Evolutionary conservation across 2,888 invertebrate species (phyloP), one percentile per base, ranked within the genome.

Genomic region (Erebia ligea): DNA sequence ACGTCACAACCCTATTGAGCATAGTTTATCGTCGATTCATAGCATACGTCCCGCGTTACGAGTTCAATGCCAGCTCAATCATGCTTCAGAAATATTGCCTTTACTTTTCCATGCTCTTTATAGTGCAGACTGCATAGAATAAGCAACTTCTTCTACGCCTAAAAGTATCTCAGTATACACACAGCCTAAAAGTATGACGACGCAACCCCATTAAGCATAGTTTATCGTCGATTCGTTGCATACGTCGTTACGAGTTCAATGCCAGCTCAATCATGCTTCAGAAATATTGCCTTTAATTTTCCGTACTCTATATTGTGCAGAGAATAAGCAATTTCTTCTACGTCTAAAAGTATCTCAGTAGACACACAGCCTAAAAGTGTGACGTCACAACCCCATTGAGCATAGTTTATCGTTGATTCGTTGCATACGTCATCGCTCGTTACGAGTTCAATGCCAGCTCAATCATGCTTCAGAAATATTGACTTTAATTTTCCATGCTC

Each of bases 371-470:
- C n/a, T 65, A 25, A 68, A 2, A 21, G 0, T 3, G 64, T 74
- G 72, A 72, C 74, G 76, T 76, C 73, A 76, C 62, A 48, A 21
- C 48, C 45, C 65, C 67, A 70, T 67, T 70, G 61, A 66, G 56
- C 52, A 42, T 54, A 70, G 75, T 75, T 77, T 76, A 76, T 75
- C 69, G 74, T 66, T 71, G 61, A 73, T 77, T 76, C 76, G 75
- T 74, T 75, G 76, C 74, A 75, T 75, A 75, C 73, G 71, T 73
- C n/a, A n/a, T n/a, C n/a, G n/a, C n/a, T n/a, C 69, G 72, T 74
- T 70, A 73, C 70, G 76, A 72, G 77, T 77, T 77, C 77, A 77
- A 76, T 76, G 77, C 74, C 76, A n/a, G n/a, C n/a, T n/a, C n/a
- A 67, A 65, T 67, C 72, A 69, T 69, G 54, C 58, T 61, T 68